These are phyloP conservation scores for Chaetodon auriga DNA, from an alignment of 2,113 vertebrate genomes.

Conservation along the genomic window DNA sequence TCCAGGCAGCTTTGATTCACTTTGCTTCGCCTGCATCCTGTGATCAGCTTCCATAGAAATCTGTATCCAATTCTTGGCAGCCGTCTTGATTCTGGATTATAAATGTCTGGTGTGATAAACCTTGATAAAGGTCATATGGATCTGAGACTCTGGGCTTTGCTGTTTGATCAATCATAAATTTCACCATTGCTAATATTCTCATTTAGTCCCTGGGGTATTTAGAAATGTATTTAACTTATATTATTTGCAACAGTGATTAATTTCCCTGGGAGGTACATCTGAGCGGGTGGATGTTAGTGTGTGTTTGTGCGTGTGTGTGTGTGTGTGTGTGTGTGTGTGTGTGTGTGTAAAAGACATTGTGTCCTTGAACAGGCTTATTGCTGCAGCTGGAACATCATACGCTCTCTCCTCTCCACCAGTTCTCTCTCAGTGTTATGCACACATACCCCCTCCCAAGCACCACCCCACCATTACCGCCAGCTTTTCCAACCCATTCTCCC, in stretches of 20 bases:
- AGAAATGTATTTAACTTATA: constrained; percentile 73
- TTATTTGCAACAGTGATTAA: constrained; percentile 70
- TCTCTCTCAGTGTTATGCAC: constrained; percentile 6
- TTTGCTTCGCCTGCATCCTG: constrained; percentile 22
- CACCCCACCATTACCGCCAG: not conserved
- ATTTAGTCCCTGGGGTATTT: constrained; percentile 59
- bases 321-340: constrained; percentile 43
- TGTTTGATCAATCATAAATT: constrained; percentile 66
- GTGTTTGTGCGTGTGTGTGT: constrained; percentile 37
- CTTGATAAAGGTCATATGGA: constrained; percentile 60
- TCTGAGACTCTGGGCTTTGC: constrained; percentile 50
- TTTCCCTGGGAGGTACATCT: constrained; percentile 66
- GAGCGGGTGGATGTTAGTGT: constrained; percentile 26
- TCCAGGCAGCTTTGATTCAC: constrained; percentile 20
- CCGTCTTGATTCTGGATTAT: constrained; percentile 43
- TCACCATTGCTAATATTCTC: constrained; percentile 55
- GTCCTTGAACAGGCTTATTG: constrained; percentile 73
- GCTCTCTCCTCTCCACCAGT: constrained; percentile 29
- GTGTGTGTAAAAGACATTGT: constrained; percentile 45
- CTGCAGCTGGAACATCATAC: constrained; percentile 55
- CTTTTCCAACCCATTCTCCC: constrained; percentile 5
- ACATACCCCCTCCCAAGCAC: not conserved
- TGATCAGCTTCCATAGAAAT: constrained; percentile 35
- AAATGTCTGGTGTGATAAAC: constrained; percentile 58
- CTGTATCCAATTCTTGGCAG: not conserved